Percentiles rank a stretch among this genome's conserved stretches.
phyloP scores from a whole-genome alignment of 2,797 vertebrate species.

The Ceyx erithaca region DNA sequence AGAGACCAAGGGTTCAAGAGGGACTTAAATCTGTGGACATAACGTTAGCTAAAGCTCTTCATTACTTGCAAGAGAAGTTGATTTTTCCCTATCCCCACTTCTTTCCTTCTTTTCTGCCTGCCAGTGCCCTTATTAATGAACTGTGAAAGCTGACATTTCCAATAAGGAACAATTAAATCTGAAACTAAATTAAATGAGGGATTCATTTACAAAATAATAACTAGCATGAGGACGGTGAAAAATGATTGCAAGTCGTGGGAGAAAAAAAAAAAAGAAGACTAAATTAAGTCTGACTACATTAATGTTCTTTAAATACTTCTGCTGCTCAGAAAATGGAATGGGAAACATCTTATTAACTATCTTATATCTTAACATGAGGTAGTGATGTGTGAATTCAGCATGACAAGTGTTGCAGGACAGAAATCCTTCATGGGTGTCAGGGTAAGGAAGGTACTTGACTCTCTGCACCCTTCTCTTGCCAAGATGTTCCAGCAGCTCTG shows the following conservation, averaged over 20 bases:
- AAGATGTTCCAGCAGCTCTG: neutral
- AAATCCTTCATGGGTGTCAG: neutral
- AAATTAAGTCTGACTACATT: conserved; percentile 70
- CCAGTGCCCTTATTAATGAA: conserved; percentile 67
- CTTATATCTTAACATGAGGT: neutral
- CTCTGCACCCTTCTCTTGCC: neutral
- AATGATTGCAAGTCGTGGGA: conserved; percentile 57
- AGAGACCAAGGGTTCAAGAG: neutral
- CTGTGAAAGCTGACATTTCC: conserved; percentile 74
- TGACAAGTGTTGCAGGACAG: neutral
- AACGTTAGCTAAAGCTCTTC: neutral
- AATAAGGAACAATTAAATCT: conserved; percentile 75
- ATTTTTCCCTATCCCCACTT: neutral
- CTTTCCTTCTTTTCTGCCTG: neutral
- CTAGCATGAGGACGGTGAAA: conserved; percentile 40
- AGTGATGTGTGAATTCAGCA: neutral
- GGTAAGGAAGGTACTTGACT: neutral
- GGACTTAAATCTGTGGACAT: neutral
- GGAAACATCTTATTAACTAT: conserved; percentile 41
- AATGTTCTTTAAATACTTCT: conserved; percentile 64
- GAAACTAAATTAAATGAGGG: conserved; percentile 70
- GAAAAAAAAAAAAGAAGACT: conserved; percentile 1
- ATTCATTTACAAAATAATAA: conserved; percentile 76
- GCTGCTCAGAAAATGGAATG: conserved; percentile 46
- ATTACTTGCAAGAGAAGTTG: neutral